A percentile compares a stretch with the other conserved stretches of the same genome.
Conservation (phyloP, 1,140 invertebrate species). For the Andrena cerasifolii region DNA sequence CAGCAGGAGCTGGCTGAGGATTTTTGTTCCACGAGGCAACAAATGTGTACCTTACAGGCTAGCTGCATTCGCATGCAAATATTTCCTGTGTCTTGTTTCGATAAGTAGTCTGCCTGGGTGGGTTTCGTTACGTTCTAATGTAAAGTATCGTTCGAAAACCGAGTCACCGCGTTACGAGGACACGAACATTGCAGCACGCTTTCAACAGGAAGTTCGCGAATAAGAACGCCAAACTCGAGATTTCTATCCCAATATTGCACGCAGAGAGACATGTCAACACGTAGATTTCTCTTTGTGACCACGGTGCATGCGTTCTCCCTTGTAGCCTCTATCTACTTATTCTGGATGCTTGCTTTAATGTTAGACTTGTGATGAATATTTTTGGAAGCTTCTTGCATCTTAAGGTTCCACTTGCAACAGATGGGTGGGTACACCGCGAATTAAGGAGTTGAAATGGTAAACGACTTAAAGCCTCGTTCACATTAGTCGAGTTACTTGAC, state of each 20-base stretch:
- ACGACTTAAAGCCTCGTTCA: too few species aligned
- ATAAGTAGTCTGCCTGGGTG: background rate
- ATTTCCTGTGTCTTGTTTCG: background rate
- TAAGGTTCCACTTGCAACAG: background rate
- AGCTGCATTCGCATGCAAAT: background rate
- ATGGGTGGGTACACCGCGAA: too few species aligned
- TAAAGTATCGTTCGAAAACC: background rate
- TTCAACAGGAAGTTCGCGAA: conserved; percentile 41
- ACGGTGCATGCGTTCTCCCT: too few species aligned
- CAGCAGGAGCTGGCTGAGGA: too few species aligned
- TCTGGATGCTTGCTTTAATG: background rate
- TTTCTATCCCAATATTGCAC: conserved; percentile 26
- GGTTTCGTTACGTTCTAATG: background rate
- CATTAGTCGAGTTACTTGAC: too few species aligned
- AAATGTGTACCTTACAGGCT: background rate
- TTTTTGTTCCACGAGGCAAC: too few species aligned
- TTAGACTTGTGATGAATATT: background rate
- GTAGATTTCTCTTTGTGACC: conserved; percentile 3
- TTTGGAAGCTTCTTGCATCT: background rate
- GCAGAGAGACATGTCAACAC: background rate
- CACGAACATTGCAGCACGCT: conserved; percentile 22
- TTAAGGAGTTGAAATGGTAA: too few species aligned
- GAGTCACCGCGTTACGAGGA: background rate
- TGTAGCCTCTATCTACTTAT: background rate
- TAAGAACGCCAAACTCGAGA: conserved; percentile 18